Conservation (phyloP, 2,888 invertebrate species). For the Marasmarcha lunaedactyla region DNA sequence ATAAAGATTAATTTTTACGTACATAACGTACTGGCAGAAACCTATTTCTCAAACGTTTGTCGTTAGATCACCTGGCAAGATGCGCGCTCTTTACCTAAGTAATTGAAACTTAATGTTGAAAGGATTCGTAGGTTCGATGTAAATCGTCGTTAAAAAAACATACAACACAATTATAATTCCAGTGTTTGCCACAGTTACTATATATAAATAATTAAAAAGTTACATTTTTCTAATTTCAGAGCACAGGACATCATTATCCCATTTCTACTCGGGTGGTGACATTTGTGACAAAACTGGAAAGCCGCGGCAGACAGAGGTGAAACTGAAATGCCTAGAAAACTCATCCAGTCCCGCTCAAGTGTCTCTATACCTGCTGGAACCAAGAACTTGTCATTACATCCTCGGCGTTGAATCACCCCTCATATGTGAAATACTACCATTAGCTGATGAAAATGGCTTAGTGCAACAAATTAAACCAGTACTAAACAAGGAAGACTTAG, state of each 20-base stretch:
- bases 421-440: constrained; percentile 86
- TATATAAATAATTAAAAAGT: too few relatives aligned
- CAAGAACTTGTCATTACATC: constrained; percentile 93
- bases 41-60: too few relatives aligned
- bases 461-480: constrained; percentile 30
- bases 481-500: constrained; percentile 17
- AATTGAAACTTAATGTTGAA: too few relatives aligned
- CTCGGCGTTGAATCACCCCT: constrained; percentile 94
- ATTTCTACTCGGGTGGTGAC: constrained; percentile 89
- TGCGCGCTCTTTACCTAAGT: too few relatives aligned
- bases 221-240: constrained; percentile 31
- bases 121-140: too few relatives aligned
- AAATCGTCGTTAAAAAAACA: too few relatives aligned
- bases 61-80: too few relatives aligned
- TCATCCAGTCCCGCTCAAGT: constrained; percentile 83
- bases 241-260: constrained; percentile 80
- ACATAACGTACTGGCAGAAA: too few relatives aligned
- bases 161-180: too few relatives aligned
- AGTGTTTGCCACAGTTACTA: too few relatives aligned
- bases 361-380: constrained; percentile 90
- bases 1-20: too few relatives aligned
- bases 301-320: constrained; percentile 87
- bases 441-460: constrained; percentile 85
- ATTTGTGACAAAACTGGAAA: constrained; percentile 87
- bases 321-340: constrained; percentile 81